phyloP scores from a whole-genome alignment of 2,888 invertebrate species.

The Sclerodermus sp. region DNA sequence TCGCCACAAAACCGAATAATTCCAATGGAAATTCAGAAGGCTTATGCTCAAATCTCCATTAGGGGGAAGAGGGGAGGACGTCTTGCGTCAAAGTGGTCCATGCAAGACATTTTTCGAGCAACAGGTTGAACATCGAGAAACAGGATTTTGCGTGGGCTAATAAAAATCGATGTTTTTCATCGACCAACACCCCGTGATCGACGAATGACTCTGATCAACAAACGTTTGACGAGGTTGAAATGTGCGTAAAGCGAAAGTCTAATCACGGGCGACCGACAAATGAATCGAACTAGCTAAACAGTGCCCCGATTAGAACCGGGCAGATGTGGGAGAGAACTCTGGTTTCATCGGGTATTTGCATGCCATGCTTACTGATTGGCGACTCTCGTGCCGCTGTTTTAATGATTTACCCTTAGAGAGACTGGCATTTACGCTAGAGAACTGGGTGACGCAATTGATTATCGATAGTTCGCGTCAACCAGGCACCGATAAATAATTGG shows the following conservation, averaged over 20 bases:
- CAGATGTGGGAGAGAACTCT: constrained; percentile 2
- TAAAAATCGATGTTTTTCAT: too few species aligned
- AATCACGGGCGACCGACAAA: constrained; percentile 36
- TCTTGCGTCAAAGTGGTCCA: too few species aligned
- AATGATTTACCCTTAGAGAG: constrained; percentile 34
- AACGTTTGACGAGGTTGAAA: constrained; percentile 23
- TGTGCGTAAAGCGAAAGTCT: constrained; percentile 35
- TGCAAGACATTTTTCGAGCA: too few species aligned
- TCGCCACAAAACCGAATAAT: too few species aligned
- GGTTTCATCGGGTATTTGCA: constrained; percentile 34
- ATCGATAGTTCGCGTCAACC: constrained; percentile 26
- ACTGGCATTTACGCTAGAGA: constrained; percentile 24
- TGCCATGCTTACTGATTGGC: constrained; percentile 33
- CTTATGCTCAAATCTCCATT: too few species aligned
- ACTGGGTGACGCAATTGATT: constrained; percentile 22
- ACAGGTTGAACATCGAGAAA: too few species aligned
- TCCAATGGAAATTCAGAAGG: too few species aligned
- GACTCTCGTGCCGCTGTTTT: constrained; percentile 26
- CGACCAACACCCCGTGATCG: too few species aligned
- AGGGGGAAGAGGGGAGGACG: too few species aligned
- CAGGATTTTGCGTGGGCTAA: too few species aligned
- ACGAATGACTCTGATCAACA: too few species aligned
- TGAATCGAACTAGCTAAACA: constrained; percentile 36
- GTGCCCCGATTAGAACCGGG: constrained; percentile 17
- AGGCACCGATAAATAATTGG: constrained; percentile 12